Base-by-base conservation (phyloP, 2,888 invertebrate genomes). In the Coelogynopora nodosa region DNA sequence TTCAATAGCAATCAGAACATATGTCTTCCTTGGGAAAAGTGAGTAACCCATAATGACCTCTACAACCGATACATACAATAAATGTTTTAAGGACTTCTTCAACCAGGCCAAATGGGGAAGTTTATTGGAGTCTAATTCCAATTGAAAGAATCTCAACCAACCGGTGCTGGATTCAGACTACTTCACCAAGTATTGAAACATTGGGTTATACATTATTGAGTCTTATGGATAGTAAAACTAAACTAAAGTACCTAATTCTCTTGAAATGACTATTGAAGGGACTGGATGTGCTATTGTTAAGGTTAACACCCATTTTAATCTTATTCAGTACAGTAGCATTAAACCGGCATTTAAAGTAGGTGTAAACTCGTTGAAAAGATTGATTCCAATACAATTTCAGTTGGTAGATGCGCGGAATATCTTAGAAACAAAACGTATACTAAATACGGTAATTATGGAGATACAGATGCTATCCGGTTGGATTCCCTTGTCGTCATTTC, bases 391-490 rank as follows among this genome's bases (percentile, higher is more conserved):
- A n/a, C 5, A 13, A 5, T 26, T n/a, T 5, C 18, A 49, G 18
- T 74, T 13, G 23, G 23, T 2, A 26, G 74, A n/a, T 82, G 82
- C 23, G 29, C 82, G 2, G 28, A 2, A 28, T 28, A 5, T 30
- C 2, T 27, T 2, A n/a, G 29, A 2, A n/a, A 18, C n/a, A n/a
- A 18, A 27, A 28, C 2, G 2, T 23, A 82, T 1, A 27, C 82
- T 28, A 31, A n/a, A 31, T 49, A 84, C 80, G 84, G 67, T 67
- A 82, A 67, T 84, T 26, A 84, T 84, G 49, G 31, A 31, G 26
- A 67, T 84, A 10, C 10, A 67, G 2, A 84, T 84, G 84, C 5
- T 26, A 10, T 49, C 49, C 26, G 84, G 84, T 28, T 84, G 84
- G 84, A 23, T n/a, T 30, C n/a, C 18, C 23, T 5, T 30, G 10